Base-by-base conservation (phyloP, 1,140 invertebrate genomes). In the Epicauta chinensis region DNA sequence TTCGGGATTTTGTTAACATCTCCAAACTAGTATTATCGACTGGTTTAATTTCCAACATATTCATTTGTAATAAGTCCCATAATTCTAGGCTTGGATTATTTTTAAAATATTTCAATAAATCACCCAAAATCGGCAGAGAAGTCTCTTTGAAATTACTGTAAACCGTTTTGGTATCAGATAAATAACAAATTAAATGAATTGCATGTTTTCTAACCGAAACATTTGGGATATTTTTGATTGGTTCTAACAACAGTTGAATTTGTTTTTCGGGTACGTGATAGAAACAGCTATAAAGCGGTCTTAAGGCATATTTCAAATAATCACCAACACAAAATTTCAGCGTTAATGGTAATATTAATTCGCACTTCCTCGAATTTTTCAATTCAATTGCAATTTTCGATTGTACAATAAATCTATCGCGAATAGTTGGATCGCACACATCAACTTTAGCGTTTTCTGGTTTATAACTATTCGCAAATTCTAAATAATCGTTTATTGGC, bases 151-250 rank as follows among this genome's bases (percentile, higher is more conserved):
- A 17, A 37, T 4, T 23, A 13, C n/a, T 2, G 2, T 12, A 2
- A 11, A n/a, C 35, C 1, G 34, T 23, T 29, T 11, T 11, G 9
- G 10, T 7, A 38, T 47, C 45, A 12, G 10, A 47, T 17, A 47
- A 13, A 14, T 38, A 23, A 38, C 45, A 47, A 23, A 16, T 37
- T 13, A 47, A 37, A 23, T 38, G 15, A 4, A 38, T 17, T 10
- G 14, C 34, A 13, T 47, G 45, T 12, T 47, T 47, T 15, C 23
- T 47, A n/a, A 47, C 45, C 9, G 34, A 47, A 38, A 47, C 7
- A 12, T 34, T 17, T 38, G 15, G 15, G 16, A 7, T 13, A 14
- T 37, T 13, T 6, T n/a, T n/a, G 4, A 47, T 11, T 38, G 36
- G 36, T 3, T 36, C 2, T 10, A 47, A 17, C n/a, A n/a, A 36